Evolutionary conservation across 2,888 invertebrate species (phyloP).

Genomic region (Barypeithes pellucidus): DNA sequence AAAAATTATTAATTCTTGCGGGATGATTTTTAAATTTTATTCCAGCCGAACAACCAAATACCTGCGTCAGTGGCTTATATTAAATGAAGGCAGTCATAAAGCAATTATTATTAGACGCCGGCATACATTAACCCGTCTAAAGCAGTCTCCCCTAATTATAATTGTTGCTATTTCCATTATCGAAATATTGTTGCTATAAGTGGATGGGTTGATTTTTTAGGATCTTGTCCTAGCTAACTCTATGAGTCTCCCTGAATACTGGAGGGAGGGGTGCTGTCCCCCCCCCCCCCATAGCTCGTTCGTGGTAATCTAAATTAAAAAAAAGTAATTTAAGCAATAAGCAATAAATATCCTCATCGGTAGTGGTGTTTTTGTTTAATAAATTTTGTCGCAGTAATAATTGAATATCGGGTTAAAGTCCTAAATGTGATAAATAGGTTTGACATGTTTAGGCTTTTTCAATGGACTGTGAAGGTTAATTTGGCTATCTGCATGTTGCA

Average conservation of each 20-base stretch:
- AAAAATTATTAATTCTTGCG: no score
- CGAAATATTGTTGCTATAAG: background rate
- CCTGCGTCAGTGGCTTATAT: background rate
- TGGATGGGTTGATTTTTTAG: no score
- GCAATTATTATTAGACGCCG: slow-evolving; percentile 35
- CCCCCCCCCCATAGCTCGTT: no score
- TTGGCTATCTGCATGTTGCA: background rate
- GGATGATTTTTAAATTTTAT: no score
- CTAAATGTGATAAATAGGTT: background rate
- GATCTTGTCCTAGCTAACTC: no score
- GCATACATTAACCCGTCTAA: slow-evolving; percentile 20
- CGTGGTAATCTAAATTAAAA: no score
- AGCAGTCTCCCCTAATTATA: slow-evolving; percentile 30
- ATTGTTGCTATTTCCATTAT: slow-evolving; percentile 21
- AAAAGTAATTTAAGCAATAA: no score
- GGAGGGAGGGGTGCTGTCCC: no score
- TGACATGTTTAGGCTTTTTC: slow-evolving; percentile 2
- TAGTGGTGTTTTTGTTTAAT: background rate
- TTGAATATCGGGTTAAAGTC: background rate
- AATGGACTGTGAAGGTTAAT: background rate
- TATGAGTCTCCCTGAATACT: no score
- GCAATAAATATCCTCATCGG: background rate
- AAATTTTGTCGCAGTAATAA: background rate
- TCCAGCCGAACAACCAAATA: no score
- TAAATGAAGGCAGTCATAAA: slow-evolving; percentile 9